These are phyloP conservation scores for Molossus molossus DNA, from an alignment of 2,797 vertebrate genomes.

Conservation along the genomic window DNA sequence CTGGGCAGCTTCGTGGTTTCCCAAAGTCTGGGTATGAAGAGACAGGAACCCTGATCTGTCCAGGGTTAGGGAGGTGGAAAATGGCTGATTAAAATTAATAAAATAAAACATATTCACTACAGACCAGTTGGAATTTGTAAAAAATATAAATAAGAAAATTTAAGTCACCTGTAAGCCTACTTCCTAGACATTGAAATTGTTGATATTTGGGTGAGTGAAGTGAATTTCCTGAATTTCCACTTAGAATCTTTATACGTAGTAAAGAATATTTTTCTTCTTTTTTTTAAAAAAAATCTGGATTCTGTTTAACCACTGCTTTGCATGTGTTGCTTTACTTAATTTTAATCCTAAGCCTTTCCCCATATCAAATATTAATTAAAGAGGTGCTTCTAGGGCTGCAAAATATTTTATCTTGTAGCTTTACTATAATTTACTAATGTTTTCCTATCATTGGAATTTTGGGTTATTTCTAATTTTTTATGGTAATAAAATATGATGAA, in stretches of 20 bases:
- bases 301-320: slow-evolving; percentile 10
- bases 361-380: slow-evolving; percentile 60
- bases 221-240: slow-evolving; percentile 24
- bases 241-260: not conserved
- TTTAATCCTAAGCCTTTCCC: slow-evolving; percentile 19
- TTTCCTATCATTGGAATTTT: not conserved
- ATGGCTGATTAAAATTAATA: slow-evolving; percentile 9
- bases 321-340: slow-evolving; percentile 14
- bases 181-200: not conserved
- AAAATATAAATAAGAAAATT: slow-evolving; percentile 28
- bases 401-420: slow-evolving; percentile 40
- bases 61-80: not conserved
- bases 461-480: slow-evolving; percentile 25
- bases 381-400: not conserved
- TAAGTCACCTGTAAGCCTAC: not conserved
- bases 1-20: not conserved
- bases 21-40: not conserved
- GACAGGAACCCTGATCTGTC: not conserved
- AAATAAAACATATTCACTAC: not conserved
- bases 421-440: not conserved
- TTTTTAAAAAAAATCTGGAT: not conserved
- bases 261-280: not conserved
- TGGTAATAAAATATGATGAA: not conserved
- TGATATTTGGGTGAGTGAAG: not conserved
- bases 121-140: not conserved